Evolutionary conservation across 2,797 vertebrate genomes (phyloP).

Genomic region (Tiaroga cobitis): DNA sequence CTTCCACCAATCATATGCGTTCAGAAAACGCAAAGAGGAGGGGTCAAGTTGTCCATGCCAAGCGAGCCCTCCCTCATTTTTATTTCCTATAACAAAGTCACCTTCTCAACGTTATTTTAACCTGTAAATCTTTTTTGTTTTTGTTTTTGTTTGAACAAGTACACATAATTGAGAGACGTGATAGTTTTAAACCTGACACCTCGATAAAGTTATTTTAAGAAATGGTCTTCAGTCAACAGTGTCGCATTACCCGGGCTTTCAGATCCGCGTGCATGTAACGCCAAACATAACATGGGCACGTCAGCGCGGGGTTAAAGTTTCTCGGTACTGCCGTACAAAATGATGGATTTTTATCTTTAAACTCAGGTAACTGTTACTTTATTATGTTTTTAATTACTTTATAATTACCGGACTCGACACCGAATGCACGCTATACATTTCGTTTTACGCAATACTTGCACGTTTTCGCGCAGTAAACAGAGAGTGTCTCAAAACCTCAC

Average conservation of each 20-base stretch:
- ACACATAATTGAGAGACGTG: not conserved
- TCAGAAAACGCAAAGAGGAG: constrained; percentile 29
- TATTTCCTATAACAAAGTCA: not conserved
- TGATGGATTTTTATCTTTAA: constrained; percentile 1
- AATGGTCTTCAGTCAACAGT: not conserved
- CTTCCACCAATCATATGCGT: constrained; percentile 13
- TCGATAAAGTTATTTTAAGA: not conserved
- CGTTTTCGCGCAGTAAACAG: not conserved
- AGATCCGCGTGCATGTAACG: not conserved
- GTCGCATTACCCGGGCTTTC: not conserved
- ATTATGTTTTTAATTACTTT: not conserved
- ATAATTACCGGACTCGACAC: not conserved
- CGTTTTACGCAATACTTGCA: not conserved
- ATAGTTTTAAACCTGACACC: not conserved
- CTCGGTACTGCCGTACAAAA: not conserved
- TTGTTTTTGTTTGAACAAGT: not conserved
- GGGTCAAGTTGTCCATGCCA: not conserved
- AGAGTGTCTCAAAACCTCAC: not conserved
- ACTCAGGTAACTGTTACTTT: constrained; percentile 14
- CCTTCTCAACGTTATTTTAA: not conserved
- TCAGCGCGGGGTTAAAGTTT: constrained; percentile 11
- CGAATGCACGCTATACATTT: not conserved
- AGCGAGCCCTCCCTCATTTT: not conserved
- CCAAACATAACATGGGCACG: constrained; percentile 24
- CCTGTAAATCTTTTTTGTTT: not conserved